Evolutionary conservation across 2,797 vertebrate species (phyloP).

Genomic region (Anguilla megastoma): DNA sequence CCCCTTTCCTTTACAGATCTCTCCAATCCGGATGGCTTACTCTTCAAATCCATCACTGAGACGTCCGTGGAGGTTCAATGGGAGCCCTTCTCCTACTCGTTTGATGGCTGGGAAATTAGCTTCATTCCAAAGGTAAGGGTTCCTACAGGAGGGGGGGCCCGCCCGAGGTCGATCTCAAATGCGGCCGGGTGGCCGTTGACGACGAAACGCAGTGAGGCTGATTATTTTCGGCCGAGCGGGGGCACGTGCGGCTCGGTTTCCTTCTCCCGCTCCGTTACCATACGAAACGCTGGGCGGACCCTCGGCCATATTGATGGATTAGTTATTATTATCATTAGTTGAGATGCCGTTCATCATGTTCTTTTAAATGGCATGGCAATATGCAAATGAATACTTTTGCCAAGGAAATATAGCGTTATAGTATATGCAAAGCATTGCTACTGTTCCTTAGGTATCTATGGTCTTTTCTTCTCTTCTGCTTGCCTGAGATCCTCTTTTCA

Average conservation of each 20-base stretch:
- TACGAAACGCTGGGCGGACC: not conserved
- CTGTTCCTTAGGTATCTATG: not conserved
- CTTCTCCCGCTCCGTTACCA: not conserved
- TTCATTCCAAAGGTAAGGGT: slow-evolving; percentile 89
- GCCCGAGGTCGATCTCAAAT: not conserved
- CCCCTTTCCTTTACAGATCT: slow-evolving; percentile 79
- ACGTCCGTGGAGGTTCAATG: slow-evolving; percentile 94
- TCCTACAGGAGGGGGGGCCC: not conserved
- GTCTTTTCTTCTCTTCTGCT: not conserved
- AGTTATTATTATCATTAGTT: not conserved
- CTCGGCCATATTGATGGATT: not conserved
- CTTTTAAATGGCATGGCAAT: not conserved
- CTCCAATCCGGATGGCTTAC: slow-evolving; percentile 86
- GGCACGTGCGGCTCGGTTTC: not conserved
- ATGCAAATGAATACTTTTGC: not conserved
- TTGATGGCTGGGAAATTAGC: slow-evolving; percentile 99
- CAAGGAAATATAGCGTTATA: not conserved
- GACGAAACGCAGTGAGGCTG: not conserved
- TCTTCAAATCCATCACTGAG: slow-evolving; percentile 96
- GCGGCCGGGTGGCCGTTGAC: not conserved
- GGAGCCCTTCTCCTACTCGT: slow-evolving; percentile 90
- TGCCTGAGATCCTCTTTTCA: not conserved
- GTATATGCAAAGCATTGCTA: not conserved
- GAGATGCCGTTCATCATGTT: not conserved
- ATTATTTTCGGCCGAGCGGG: not conserved